These are phyloP conservation scores for Monodelphis domestica DNA, from an alignment of 2,797 vertebrate species.

Conservation along the genomic window DNA sequence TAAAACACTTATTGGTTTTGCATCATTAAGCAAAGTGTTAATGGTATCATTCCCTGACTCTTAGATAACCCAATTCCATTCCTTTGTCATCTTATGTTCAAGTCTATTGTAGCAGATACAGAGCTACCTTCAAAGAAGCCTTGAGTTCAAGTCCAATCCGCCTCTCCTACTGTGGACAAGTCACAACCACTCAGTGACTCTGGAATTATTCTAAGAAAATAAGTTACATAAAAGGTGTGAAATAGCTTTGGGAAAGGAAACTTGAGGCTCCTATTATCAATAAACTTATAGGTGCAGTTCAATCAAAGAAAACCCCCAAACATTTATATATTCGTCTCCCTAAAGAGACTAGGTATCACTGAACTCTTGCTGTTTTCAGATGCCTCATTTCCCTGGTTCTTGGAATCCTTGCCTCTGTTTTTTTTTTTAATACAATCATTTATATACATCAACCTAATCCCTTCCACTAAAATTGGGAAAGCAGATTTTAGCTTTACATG, in stretches of 20 bases:
- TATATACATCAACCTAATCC: too few species aligned
- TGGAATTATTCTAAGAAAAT: not conserved
- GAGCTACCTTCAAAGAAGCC: not conserved
- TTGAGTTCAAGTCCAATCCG: not conserved
- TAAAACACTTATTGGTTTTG: not conserved
- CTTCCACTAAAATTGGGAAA: too few species aligned
- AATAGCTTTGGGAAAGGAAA: too few species aligned
- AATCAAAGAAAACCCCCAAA: too few species aligned
- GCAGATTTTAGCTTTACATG: too few species aligned
- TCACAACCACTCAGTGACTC: not conserved
- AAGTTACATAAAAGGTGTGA: not conserved
- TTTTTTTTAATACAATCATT: not conserved
- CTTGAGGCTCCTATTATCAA: not conserved
- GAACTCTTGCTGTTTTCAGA: not conserved
- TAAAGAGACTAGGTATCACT: not conserved
- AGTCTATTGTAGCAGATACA: not conserved
- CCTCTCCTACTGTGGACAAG: not conserved
- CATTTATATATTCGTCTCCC: not conserved
- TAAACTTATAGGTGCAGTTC: not conserved
- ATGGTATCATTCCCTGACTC: not conserved
- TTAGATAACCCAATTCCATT: not conserved
- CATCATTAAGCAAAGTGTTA: not conserved
- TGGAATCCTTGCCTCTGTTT: not conserved
- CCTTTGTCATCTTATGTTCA: not conserved
- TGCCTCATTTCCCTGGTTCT: not conserved